Evolutionary conservation across 2,797 vertebrate species (phyloP).

Genomic region (Phalanger gymnotis): DNA sequence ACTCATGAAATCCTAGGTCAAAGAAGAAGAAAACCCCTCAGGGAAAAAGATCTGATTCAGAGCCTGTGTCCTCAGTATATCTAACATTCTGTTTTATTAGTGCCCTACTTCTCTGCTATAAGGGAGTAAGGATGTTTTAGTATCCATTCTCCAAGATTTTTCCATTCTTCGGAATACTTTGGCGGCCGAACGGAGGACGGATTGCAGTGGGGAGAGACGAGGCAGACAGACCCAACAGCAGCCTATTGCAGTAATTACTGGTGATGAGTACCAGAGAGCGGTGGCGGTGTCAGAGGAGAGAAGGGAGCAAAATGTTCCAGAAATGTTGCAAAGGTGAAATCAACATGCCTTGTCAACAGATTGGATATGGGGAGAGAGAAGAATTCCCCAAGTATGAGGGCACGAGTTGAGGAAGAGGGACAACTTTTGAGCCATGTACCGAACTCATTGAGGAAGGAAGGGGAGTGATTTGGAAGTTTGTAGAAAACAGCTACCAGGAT

Average conservation of each 20-base stretch:
- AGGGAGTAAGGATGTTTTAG: not conserved
- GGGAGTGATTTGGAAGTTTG: not conserved
- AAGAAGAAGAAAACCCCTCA: not conserved
- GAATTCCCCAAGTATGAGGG: not conserved
- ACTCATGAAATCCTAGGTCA: not conserved
- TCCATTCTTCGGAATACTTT: not conserved
- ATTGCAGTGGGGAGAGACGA: not conserved
- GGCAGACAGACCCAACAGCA: not conserved
- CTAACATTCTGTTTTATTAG: not conserved
- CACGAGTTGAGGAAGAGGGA: not conserved
- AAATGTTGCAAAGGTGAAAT: not conserved
- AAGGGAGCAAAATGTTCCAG: not conserved
- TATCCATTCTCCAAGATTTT: not conserved
- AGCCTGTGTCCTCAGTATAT: not conserved
- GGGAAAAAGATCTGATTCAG: not conserved
- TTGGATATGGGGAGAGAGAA: not conserved
- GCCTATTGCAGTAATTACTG: not conserved
- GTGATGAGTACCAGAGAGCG: not conserved
- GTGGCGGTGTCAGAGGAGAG: not conserved
- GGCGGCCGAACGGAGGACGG: not conserved
- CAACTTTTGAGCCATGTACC: not conserved
- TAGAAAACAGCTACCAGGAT: not conserved
- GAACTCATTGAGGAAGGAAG: not conserved
- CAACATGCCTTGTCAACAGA: not conserved
- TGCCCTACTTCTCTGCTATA: not conserved